Evolutionary conservation across 2,888 invertebrate species (phyloP).

Genomic region (Elysia crispata): DNA sequence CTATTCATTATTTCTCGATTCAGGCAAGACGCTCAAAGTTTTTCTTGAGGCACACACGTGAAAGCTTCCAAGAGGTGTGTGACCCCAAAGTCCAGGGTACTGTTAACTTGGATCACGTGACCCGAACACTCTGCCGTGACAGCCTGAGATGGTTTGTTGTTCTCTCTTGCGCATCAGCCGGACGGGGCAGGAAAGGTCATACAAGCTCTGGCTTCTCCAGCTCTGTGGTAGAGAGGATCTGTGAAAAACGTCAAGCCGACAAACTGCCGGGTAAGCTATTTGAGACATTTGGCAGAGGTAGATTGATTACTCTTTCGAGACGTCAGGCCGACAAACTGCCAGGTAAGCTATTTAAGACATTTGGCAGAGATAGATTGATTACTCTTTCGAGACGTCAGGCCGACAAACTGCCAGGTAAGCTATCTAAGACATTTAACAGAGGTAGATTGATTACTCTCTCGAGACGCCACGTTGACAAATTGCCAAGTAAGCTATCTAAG

Average conservation of each 20-base stretch:
- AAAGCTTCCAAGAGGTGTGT: constrained; percentile 87
- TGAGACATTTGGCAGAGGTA: no score
- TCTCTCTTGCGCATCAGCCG: constrained; percentile 97
- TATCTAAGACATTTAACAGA: background rate
- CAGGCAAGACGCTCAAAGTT: constrained; percentile 89
- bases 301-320: no score
- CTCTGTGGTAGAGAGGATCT: constrained; percentile 96
- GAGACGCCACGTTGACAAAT: no score
- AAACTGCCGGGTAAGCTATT: constrained; percentile 84
- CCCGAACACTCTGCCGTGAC: constrained; percentile 87
- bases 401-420: no score
- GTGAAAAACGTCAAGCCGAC: constrained; percentile 88
- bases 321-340: no score
- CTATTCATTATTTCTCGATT: background rate
- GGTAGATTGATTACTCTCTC: no score
- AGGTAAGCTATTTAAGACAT: background rate
- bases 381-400: no score
- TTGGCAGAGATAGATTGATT: no score
- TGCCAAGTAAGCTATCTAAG: background rate
- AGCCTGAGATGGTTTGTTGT: constrained; percentile 91
- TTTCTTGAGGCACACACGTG: constrained; percentile 89
- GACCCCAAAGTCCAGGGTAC: constrained; percentile 91
- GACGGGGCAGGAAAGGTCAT: constrained; percentile 96
- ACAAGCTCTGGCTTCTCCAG: constrained; percentile 97
- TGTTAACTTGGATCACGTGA: constrained; percentile 87